Evolutionary conservation across 2,113 vertebrate species (phyloP).

Genomic region (Thunnus thynnus): DNA sequence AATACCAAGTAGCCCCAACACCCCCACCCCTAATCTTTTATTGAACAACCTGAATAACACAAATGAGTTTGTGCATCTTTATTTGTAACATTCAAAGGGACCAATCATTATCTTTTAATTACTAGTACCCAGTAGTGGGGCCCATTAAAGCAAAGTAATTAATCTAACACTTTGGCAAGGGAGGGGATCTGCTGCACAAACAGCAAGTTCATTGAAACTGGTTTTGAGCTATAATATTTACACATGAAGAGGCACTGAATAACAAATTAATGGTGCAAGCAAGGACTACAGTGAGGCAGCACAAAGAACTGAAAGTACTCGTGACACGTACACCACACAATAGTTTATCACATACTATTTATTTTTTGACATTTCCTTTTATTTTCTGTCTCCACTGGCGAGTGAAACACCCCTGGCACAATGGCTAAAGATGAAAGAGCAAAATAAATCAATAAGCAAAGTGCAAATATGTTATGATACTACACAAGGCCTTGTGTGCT

Average conservation of each 20-base stretch:
- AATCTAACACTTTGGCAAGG: constrained; percentile 81
- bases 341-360: constrained; percentile 35
- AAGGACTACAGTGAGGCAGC: constrained; percentile 45
- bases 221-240: constrained; percentile 76
- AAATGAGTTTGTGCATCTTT: constrained; percentile 83
- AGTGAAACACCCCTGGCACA: constrained; percentile 17
- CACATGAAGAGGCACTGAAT: constrained; percentile 68
- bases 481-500: background rate
- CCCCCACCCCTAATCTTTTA: constrained; percentile 74
- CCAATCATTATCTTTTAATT: constrained; percentile 88
- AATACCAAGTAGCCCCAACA: constrained; percentile 46
- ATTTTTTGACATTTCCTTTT: constrained; percentile 32
- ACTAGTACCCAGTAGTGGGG: constrained; percentile 80
- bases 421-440: constrained; percentile 35
- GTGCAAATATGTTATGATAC: constrained; percentile 43
- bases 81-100: constrained; percentile 84
- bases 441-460: constrained; percentile 54
- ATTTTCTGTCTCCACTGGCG: constrained; percentile 22
- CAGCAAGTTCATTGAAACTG: constrained; percentile 78
- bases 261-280: constrained; percentile 67
- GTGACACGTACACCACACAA: constrained; percentile 27
- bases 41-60: constrained; percentile 81
- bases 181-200: constrained; percentile 67
- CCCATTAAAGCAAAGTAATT: constrained; percentile 85
- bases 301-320: constrained; percentile 33